Evolutionary conservation across 2,888 invertebrate species (phyloP), one percentile per base, ranked within the genome.

Genomic region (Chydorus sphaericus): DNA sequence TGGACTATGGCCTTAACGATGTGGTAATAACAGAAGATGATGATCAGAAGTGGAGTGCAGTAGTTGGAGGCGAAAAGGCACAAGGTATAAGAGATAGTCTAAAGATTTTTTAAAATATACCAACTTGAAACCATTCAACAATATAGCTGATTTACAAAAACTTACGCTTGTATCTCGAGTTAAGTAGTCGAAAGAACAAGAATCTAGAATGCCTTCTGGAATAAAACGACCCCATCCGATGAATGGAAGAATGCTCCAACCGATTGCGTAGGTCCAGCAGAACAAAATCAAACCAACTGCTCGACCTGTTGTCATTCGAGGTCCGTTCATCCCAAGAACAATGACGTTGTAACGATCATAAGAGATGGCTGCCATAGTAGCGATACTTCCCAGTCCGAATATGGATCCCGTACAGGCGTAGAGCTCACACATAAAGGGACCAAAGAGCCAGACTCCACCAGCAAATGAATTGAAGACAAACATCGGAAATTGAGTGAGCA

Each of bases 1-100:
- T 83, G 83, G 58, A 83, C 76, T 58, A 87, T 87, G 61, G 87
- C 87, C 77, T 83, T 66, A 31, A 81, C 72, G 59, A 82, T 82
- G 64, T 76, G 74, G 64, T 71, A 77, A 65, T 82, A 82, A 55
- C 77, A 77, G 63, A 74, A 76, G 59, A 79, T 71, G 56, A 81
- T 80, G 30, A 74, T 69, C 44, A 70, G 61, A 14, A 82, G 66
- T 6, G 78, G 78, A 1, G 69, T 63, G 54, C 72, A 69, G 62
- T 71, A 73, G 44, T 68, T 67, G 66, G 76, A 77, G 30, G 72
- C 3, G 4, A 75, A 73, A 61, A 70, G 14, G 30, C 29, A 33
- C 16, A 39, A 37, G 16, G 48, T 18, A 18, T 18, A 55, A 18
- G 52, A 55, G 14, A 51, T 37, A 7, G 26, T 48, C 48, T 56